Base-by-base conservation (phyloP, 2,113 vertebrate species). In the Hucho hucho region DNA sequence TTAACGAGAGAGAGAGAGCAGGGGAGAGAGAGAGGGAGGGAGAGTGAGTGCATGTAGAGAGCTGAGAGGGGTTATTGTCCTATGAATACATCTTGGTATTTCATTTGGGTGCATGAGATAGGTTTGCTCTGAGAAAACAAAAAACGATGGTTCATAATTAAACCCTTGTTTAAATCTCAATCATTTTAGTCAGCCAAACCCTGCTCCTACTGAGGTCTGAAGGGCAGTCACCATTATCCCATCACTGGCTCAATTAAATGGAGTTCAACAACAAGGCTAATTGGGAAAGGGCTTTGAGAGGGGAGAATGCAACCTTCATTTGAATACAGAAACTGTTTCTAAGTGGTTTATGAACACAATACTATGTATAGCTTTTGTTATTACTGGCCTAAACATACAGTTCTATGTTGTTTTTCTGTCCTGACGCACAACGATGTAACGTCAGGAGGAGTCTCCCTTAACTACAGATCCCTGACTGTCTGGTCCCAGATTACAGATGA, bases 171-270 rank as follows among this genome's bases (percentile, higher is more conserved):
- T 75, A 49, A 75, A 67, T 79, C 78, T 56, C 75, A 81, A 76
- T 82, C 84, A 75, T 22, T 64, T 90, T 79, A 88, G 79, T 69
- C 16, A 69, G 79, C 79, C 67, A 22, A 72, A 77, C 32, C 66
- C 3, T 71, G 67, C 72, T 82, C 64, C 67, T 46, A 66, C 65
- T 75, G 77, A 58, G 26, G 76, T 74, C 78, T 64, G 75, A 75
- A 76, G 58, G 29, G 49, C n/a, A 79, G 79, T 61, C 67, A 63
- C 53, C 71, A 53, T 70, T 64, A 81, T 69, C 66, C 76, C 4
- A 58, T 47, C 65, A 59, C 22, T 18, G 20, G 65, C 74, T 82
- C 65, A 79, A 76, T 83, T 76, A 81, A 70, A 77, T 53, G 63
- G 74, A 61, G 72, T 65, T 53, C 22, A 56, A 26, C n/a, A 6